Evolutionary conservation across 92 coral and sea anemone species (phyloP), one percentile per base, ranked within the genome.

Genomic region (Epizoanthus fatuus): DNA sequence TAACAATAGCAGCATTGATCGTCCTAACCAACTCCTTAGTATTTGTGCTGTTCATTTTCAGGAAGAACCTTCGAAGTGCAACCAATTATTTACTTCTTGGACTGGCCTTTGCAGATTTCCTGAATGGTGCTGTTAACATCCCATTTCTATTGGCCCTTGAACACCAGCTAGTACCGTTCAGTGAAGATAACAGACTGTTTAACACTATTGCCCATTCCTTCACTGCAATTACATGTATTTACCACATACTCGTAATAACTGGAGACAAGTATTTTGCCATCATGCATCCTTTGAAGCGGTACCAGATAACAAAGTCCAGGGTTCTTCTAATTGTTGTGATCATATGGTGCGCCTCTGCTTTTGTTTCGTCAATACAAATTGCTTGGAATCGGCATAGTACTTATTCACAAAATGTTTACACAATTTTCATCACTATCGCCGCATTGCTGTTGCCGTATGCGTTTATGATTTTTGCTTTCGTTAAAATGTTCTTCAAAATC

Each of bases 41-140:
- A 25, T 58, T 58, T 58, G 64, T 10, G 64, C 64, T 58, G 64
- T 58, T 58, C 64, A 58, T 58, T 58, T 25, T 58, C 22, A 58
- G 64, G 64, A 58, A 58, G 64, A 17, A 58, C n/a, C 64, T 58
- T 58, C 64, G 64, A 58, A 58, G 22, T 17, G 64, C 64, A 58
- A n/a, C 64, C 64, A 58, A 58, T 58, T 58, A 58, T 25, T 25
- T 58, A 25, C 64, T 58, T n/a, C 64, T 58, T 9, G 64, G 64
- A 17, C 25, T 58, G 8, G 64, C 29, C 67, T 62, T 62, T 37
- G 67, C 67, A 19, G 67, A 62, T 22, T 62, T 62, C 67, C 35
- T 62, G 7, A 62, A 62, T 9, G 67, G 67, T 19, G 67, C 67
- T 62, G 20, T 62, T 1, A 62, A 62, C 67, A 62, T 62, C 2